Percentiles rank a stretch among this genome's conserved stretches.
These are phyloP conservation scores for Linepithema humile DNA, from an alignment of 1,140 invertebrate genomes.

Conservation along the genomic window DNA sequence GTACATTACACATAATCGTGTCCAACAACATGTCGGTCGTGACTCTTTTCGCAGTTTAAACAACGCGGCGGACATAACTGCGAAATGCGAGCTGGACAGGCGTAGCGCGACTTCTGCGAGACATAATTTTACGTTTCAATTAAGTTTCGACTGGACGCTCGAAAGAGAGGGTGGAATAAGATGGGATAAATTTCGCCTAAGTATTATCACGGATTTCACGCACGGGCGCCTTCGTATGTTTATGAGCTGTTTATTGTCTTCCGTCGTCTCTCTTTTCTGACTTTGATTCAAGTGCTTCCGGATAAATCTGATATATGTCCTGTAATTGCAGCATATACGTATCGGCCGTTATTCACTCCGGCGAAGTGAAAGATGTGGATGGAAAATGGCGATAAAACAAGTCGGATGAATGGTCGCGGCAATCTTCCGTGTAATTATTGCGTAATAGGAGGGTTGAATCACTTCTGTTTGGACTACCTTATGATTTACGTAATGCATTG, in stretches of 20 bases:
- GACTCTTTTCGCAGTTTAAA: conserved; percentile 32
- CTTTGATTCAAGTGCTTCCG: not conserved
- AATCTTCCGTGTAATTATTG: conserved; percentile 69
- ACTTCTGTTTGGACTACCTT: conserved; percentile 54
- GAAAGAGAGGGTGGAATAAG: too few species aligned
- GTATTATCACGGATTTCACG: not conserved
- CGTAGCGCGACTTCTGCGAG: conserved; percentile 3
- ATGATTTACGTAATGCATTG: conserved; percentile 54
- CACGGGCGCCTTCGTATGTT: not conserved
- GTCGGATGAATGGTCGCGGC: conserved; percentile 41
- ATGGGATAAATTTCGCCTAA: not conserved
- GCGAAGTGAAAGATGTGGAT: conserved; percentile 61
- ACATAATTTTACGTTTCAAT: not conserved
- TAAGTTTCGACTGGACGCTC: not conserved
- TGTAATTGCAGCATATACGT: conserved; percentile 58
- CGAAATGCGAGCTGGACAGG: conserved; percentile 13
- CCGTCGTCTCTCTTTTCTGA: not conserved
- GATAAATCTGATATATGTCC: conserved; percentile 34
- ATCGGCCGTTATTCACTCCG: conserved; percentile 64
- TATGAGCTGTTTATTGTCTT: conserved; percentile 27
- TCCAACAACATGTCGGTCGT: conserved; percentile 52
- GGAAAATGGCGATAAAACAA: conserved; percentile 65
- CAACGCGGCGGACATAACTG: conserved; percentile 28
- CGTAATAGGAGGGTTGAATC: conserved; percentile 66
- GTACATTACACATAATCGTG: conserved; percentile 64